Percentiles rank a stretch among this genome's conserved stretches.
Evolutionary conservation across 2,888 invertebrate species (phyloP).

Genomic region (Troides helena): DNA sequence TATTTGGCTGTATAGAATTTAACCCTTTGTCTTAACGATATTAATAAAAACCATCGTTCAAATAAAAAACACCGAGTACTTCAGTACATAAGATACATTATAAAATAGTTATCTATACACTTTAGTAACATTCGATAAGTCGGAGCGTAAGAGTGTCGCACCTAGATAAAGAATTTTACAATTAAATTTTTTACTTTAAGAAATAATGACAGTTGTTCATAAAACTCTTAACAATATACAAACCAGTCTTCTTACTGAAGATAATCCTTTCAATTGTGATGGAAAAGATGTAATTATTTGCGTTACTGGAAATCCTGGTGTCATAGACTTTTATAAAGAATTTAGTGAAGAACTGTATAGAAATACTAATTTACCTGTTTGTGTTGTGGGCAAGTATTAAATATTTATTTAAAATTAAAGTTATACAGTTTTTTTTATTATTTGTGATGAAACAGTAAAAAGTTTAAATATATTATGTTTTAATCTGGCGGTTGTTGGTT

Average conservation of each 20-base stretch:
- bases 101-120: too few species aligned
- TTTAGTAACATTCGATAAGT: too few species aligned
- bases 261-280: conserved; percentile 81
- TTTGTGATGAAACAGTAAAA: not conserved
- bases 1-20: too few species aligned
- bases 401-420: not conserved
- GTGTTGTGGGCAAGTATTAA: conserved; percentile 83
- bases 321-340: conserved; percentile 88
- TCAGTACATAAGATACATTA: too few species aligned
- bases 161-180: too few species aligned
- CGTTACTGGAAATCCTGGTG: conserved; percentile 94
- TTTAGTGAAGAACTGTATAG: conserved; percentile 85
- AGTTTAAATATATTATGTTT: not conserved
- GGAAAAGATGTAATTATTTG: conserved; percentile 85
- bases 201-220: conserved; percentile 42
- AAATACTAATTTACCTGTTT: conserved; percentile 84
- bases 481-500: not conserved
- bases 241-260: conserved; percentile 87
- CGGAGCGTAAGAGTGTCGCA: too few species aligned
- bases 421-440: not conserved
- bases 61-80: too few species aligned
- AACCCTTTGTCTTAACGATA: too few species aligned
- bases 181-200: too few species aligned
- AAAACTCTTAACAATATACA: conserved; percentile 82
- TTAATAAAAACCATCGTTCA: too few species aligned